Conservation (phyloP, 2,113 vertebrate species). For the Cottus gobio region DNA sequence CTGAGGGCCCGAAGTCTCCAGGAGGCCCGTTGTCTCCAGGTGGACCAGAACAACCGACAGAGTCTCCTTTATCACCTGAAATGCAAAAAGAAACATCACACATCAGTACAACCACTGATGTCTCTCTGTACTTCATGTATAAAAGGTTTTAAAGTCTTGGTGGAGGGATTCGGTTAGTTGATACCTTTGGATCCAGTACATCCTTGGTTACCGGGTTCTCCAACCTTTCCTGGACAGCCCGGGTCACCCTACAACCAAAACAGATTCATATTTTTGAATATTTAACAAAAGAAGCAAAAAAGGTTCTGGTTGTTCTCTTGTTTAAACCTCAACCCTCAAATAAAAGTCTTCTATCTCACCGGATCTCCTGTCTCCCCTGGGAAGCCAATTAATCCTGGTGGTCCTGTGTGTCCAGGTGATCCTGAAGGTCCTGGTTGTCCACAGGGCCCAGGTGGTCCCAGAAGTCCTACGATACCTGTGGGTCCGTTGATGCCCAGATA, state of each 20-base stretch:
- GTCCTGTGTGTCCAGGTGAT: slow-evolving; percentile 71
- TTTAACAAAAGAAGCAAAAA: background rate
- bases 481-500: slow-evolving; percentile 60
- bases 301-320: background rate
- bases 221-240: slow-evolving; percentile 66
- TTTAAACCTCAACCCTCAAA: too few species aligned
- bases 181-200: slow-evolving; percentile 74
- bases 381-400: slow-evolving; percentile 78
- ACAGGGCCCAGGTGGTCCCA: slow-evolving; percentile 55
- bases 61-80: slow-evolving; percentile 78
- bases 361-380: slow-evolving; percentile 82
- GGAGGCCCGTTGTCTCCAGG: slow-evolving; percentile 67
- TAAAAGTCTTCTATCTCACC: slow-evolving; percentile 63
- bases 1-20: slow-evolving; percentile 65
- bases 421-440: slow-evolving; percentile 74
- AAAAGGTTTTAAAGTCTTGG: background rate
- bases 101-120: background rate
- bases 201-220: slow-evolving; percentile 66
- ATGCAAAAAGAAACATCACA: background rate
- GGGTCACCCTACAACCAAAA: slow-evolving; percentile 69
- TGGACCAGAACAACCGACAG: slow-evolving; percentile 54
- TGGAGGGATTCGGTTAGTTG: background rate
- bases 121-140: background rate
- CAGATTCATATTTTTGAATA: background rate
- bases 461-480: slow-evolving; percentile 57